phyloP scores from a whole-genome alignment of 2,888 invertebrate genomes.

The Campopleginae sp. region DNA sequence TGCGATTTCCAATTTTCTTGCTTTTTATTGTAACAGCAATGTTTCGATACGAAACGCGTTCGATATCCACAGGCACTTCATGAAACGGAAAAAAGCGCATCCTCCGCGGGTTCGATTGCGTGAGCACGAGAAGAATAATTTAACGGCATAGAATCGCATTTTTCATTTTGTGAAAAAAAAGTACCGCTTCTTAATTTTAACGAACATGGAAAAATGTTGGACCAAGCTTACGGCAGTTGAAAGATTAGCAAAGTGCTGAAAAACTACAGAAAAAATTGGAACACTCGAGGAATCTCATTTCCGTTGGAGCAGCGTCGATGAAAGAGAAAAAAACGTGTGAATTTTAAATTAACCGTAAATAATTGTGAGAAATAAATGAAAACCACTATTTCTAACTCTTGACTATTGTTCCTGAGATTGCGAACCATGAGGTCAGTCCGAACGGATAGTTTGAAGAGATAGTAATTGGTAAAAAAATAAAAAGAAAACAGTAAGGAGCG shows the following conservation, averaged over 20 bases:
- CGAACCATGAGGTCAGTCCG: neutral
- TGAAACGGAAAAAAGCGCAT: too few species aligned
- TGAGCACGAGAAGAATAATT: neutral
- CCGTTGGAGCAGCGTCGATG: neutral
- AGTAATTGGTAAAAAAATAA: constrained; percentile 52
- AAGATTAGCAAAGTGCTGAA: neutral
- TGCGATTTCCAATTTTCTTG: neutral
- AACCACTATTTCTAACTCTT: neutral
- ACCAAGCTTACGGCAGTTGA: neutral
- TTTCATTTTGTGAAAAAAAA: neutral
- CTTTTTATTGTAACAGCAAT: neutral
- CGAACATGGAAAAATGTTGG: neutral
- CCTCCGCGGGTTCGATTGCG: neutral
- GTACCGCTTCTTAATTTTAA: neutral
- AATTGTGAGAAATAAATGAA: neutral
- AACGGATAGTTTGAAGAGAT: constrained; percentile 36
- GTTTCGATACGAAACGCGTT: neutral
- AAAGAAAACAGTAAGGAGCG: constrained; percentile 66
- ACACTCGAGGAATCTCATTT: neutral
- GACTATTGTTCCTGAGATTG: neutral
- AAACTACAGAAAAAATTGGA: neutral
- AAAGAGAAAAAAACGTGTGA: neutral
- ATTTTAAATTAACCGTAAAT: neutral
- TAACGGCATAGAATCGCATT: neutral
- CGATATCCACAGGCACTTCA: neutral